These are phyloP conservation scores for Elysia crispata DNA, from an alignment of 2,888 invertebrate species.

Conservation along the genomic window DNA sequence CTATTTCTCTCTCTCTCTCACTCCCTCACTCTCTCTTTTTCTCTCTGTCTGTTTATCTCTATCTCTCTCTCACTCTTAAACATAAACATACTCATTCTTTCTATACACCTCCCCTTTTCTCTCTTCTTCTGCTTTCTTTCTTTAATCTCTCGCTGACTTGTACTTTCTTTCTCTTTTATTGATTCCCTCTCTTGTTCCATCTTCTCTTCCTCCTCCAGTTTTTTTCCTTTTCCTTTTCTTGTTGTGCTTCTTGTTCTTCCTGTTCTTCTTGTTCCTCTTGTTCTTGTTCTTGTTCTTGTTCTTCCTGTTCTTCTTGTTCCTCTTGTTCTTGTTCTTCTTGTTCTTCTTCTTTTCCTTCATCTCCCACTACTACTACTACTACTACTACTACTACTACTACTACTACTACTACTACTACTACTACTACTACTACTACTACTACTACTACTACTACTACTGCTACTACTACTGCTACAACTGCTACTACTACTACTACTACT, in stretches of 20 bases:
- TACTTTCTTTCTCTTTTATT: neutral
- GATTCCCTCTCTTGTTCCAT: constrained; percentile 3
- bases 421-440: too few species aligned
- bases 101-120: neutral
- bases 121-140: neutral
- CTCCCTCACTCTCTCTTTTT: neutral
- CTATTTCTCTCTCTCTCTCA: constrained; percentile 23
- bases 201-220: neutral
- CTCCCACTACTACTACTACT: constrained; percentile 16
- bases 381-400: constrained; percentile 5
- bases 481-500: too few species aligned
- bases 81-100: too few species aligned
- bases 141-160: neutral
- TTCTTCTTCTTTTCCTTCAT: constrained; percentile 3
- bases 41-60: constrained; percentile 10
- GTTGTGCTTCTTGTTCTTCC: neutral
- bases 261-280: neutral
- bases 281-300: neutral
- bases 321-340: neutral
- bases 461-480: too few species aligned
- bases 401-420: too few species aligned
- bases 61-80: constrained; percentile 27
- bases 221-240: neutral
- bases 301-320: neutral
- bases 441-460: too few species aligned